Evolutionary conservation across 2,888 invertebrate genomes (phyloP).

Genomic region (Oeneis ivallda): DNA sequence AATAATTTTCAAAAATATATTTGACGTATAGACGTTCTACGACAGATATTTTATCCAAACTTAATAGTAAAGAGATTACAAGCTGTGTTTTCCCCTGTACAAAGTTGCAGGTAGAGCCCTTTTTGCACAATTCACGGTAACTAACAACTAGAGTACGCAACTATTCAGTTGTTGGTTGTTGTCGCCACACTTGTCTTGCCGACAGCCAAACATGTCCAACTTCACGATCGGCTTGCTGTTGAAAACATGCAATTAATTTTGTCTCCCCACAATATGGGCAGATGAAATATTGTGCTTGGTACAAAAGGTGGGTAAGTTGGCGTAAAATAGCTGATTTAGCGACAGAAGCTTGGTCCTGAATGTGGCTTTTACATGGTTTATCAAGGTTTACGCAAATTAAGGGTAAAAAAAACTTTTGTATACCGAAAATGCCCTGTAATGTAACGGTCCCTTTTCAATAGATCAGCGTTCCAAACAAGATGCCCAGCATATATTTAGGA

Average conservation of each 20-base stretch:
- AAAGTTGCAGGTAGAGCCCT: slow-evolving; percentile 72
- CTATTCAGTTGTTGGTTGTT: slow-evolving; percentile 57
- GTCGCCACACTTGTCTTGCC: slow-evolving; percentile 73
- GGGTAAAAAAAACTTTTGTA: slow-evolving; percentile 2
- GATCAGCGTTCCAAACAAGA: background rate
- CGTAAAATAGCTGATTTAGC: slow-evolving; percentile 63
- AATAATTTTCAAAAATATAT: too few relatives aligned
- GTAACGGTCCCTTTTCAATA: background rate
- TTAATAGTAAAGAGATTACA: background rate
- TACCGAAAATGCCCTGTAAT: background rate
- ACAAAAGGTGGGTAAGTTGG: slow-evolving; percentile 47
- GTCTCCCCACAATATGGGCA: slow-evolving; percentile 62
- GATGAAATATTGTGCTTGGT: slow-evolving; percentile 56
- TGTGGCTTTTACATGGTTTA: slow-evolving; percentile 23
- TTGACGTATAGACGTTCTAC: too few relatives aligned
- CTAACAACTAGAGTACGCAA: slow-evolving; percentile 43
- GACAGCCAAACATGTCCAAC: slow-evolving; percentile 69
- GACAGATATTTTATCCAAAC: too few relatives aligned
- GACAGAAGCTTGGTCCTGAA: slow-evolving; percentile 27
- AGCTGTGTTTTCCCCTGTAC: slow-evolving; percentile 45
- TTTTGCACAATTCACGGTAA: slow-evolving; percentile 78
- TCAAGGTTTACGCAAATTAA: slow-evolving; percentile 19
- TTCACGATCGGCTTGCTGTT: slow-evolving; percentile 71
- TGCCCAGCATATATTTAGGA: background rate
- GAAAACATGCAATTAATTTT: slow-evolving; percentile 74